These are phyloP conservation scores for Melipona quadrifasciata DNA, from an alignment of 1,140 invertebrate genomes.

Conservation along the genomic window DNA sequence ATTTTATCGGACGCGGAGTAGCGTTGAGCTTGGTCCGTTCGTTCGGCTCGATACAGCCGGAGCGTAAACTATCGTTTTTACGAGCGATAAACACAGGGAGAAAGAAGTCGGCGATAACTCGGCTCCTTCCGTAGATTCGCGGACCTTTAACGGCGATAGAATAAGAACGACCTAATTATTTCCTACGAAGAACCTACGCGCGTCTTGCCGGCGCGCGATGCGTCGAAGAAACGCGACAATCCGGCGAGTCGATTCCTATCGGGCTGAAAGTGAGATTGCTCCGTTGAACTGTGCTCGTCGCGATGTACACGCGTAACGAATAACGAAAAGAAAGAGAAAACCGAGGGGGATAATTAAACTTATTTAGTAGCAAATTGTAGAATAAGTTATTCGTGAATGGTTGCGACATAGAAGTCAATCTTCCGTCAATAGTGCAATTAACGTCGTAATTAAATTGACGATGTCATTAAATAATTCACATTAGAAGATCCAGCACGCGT, in stretches of 20 bases:
- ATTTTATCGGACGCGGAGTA: conserved; percentile 45
- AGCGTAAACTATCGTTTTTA: conserved; percentile 43
- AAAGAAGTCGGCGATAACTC: conserved; percentile 36
- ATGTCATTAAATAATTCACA: neutral
- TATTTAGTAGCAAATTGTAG: neutral
- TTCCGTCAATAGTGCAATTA: neutral
- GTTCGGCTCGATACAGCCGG: conserved; percentile 24
- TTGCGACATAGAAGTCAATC: neutral
- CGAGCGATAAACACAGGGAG: conserved; percentile 24
- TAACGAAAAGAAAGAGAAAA: neutral
- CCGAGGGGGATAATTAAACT: neutral
- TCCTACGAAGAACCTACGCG: neutral
- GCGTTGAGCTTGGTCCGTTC: conserved; percentile 23
- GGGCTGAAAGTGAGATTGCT: neutral
- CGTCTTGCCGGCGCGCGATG: no score
- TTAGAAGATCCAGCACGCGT: neutral
- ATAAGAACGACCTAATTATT: conserved; percentile 52
- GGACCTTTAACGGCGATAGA: conserved; percentile 32
- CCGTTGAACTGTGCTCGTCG: neutral
- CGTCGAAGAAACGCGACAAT: neutral
- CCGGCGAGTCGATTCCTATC: neutral
- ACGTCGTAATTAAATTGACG: neutral
- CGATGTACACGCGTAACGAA: no score
- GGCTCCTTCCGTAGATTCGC: conserved; percentile 18
- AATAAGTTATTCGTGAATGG: neutral